phyloP scores from a whole-genome alignment of 2,888 invertebrate species.

The Melipona beecheii region DNA sequence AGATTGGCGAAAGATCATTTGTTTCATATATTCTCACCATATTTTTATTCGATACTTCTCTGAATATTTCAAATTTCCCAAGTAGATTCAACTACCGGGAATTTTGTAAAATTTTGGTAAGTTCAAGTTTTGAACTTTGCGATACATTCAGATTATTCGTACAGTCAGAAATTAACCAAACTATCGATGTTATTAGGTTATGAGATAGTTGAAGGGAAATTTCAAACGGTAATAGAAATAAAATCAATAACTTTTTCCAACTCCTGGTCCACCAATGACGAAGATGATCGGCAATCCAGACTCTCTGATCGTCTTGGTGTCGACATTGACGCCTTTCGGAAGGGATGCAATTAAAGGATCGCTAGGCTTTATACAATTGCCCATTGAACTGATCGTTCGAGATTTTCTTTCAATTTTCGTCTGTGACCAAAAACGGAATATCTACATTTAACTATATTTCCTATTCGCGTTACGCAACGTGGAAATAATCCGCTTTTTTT shows the following conservation, averaged over 20 bases:
- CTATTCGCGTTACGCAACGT: neutral
- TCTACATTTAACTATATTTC: slow-evolving; percentile 17
- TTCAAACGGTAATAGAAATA: neutral
- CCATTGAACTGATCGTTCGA: slow-evolving; percentile 56
- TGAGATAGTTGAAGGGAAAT: neutral
- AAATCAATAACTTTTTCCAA: slow-evolving; percentile 68
- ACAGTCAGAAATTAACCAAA: neutral
- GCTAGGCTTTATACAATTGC: slow-evolving; percentile 63
- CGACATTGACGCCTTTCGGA: slow-evolving; percentile 44
- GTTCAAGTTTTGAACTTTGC: neutral
- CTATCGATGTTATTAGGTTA: slow-evolving; percentile 3
- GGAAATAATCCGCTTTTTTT: neutral
- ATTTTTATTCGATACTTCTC: too few species aligned
- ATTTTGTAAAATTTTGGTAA: neutral
- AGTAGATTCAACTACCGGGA: neutral
- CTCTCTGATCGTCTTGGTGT: slow-evolving; percentile 55
- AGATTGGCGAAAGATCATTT: too few species aligned
- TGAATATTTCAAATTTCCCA: neutral
- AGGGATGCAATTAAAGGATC: slow-evolving; percentile 35
- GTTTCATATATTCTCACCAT: too few species aligned
- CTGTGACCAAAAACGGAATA: neutral
- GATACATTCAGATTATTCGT: too few species aligned
- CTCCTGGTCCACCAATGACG: slow-evolving; percentile 71
- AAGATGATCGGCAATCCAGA: slow-evolving; percentile 64
- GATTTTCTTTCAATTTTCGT: neutral